Evolutionary conservation across 2,888 invertebrate genomes (phyloP), one percentile per base, ranked within the genome.

Genomic region (Hydroisotoma schaefferi): DNA sequence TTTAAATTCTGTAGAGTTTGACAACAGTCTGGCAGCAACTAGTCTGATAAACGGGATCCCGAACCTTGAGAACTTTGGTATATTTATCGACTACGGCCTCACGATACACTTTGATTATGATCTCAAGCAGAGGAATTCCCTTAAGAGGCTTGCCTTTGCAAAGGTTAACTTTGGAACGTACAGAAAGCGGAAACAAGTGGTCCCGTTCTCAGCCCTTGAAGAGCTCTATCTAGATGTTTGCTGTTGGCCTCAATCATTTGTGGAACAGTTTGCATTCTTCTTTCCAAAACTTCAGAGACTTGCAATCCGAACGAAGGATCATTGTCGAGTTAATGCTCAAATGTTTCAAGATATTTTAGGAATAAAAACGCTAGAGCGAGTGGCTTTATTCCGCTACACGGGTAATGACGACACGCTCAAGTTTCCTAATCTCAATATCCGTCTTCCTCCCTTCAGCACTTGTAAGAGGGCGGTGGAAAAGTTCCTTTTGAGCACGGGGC

Each of bases 141-240:
- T 40, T 5, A 15, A 18, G n/a, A 5, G n/a, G 20, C 40, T 40
- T 8, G 40, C 40, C 5, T 20, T 52, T 3, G 18, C 37, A 5
- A 52, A 52, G 22, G 52, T 52, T 20, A 33, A 52, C 22, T 5
- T 52, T 15, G 33, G 33, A 37, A 37, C 37, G 8, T 52, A 37
- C 37, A 52, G 20, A 20, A 52, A 33, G 27, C 29, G 22, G 23
- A 29, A 37, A 20, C 37, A 15, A 22, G 52, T 37, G 3, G 12
- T 52, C 12, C 33, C 37, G 3, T 52, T 52, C 27, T 18, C 20
- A 33, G 22, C 12, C 3, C 37, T 6, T 6, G 52, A 52, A 52
- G 37, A 52, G 4, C 15, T 52, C 4, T 52, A 52, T 52, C 20
- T 52, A 33, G 52, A 52, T 28, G 52, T 52, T 6, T 37, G 52